Conservation (phyloP, 2,113 vertebrate species). For the Madoqua kirkii region DNA sequence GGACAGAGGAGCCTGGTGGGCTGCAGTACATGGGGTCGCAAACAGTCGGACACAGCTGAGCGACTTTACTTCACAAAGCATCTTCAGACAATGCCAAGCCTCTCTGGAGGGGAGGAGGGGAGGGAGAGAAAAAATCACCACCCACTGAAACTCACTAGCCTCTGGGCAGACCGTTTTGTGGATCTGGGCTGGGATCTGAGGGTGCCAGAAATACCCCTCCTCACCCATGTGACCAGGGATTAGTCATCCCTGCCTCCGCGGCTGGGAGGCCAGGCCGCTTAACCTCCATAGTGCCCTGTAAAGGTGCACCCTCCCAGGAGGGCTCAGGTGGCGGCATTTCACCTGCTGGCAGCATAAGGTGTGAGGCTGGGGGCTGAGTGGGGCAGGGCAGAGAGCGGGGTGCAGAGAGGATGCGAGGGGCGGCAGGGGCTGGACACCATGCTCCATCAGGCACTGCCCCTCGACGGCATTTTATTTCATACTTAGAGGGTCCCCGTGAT, state of each 20-base stretch:
- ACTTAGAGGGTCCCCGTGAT: not conserved
- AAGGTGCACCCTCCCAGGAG: not conserved
- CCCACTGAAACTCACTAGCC: not conserved
- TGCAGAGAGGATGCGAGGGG: not conserved
- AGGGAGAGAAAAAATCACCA: not conserved
- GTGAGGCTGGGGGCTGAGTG: not conserved
- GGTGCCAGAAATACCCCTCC: not conserved
- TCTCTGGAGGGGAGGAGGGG: not conserved
- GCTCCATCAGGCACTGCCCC: too few relatives aligned
- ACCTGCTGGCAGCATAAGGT: not conserved
- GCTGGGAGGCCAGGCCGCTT: too few relatives aligned
- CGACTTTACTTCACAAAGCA: too few relatives aligned
- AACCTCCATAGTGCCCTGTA: not conserved
- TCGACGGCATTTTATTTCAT: not conserved
- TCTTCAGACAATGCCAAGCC: not conserved
- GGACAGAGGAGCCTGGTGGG: too few relatives aligned
- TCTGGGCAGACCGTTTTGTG: not conserved
- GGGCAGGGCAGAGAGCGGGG: not conserved
- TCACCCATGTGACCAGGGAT: not conserved
- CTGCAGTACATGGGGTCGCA: too few relatives aligned
- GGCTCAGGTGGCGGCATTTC: not conserved
- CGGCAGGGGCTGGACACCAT: not conserved
- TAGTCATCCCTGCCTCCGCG: not conserved
- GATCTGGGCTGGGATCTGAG: not conserved
- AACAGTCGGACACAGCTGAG: too few relatives aligned